Conservation (phyloP, 2,113 vertebrate species). For the Acanthochromis polyacanthus region DNA sequence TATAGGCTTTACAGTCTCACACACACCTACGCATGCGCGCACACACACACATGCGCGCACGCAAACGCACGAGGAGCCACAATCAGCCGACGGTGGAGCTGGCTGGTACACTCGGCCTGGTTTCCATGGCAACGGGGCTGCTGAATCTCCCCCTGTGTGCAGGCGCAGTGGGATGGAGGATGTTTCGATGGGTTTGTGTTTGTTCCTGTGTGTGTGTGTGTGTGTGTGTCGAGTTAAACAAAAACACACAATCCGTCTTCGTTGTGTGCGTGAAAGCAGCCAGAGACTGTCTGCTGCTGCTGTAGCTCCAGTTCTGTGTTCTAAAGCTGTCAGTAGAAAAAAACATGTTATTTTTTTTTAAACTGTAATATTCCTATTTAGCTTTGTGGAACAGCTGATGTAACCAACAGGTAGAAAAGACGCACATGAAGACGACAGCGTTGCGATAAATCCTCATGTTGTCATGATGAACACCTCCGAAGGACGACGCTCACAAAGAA, state of each 20-base stretch:
- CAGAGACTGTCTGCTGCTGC: constrained; percentile 41
- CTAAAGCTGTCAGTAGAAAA: neutral
- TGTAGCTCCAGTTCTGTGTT: neutral
- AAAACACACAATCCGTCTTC: constrained; percentile 40
- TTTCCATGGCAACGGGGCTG: constrained; percentile 84
- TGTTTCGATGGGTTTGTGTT: constrained; percentile 66
- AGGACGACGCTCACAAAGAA: neutral
- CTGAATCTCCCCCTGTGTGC: constrained; percentile 79
- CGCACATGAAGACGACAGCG: neutral
- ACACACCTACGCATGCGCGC: constrained; percentile 79
- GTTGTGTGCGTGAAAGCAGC: constrained; percentile 21
- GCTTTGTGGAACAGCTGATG: neutral
- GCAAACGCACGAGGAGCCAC: constrained; percentile 51
- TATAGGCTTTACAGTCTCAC: constrained; percentile 81
- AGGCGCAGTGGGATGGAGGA: constrained; percentile 76
- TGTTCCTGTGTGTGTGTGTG: constrained; percentile 24
- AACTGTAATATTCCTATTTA: neutral
- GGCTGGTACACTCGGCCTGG: constrained; percentile 82
- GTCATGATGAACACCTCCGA: neutral
- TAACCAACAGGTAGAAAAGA: neutral
- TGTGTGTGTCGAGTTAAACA: constrained; percentile 53
- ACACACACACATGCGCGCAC: constrained; percentile 38
- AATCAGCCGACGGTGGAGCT: constrained; percentile 75
- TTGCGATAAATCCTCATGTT: neutral
- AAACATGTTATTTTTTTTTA: neutral